Evolutionary conservation across 2,888 invertebrate genomes (phyloP).

Genomic region (Tetragonula carbonaria): DNA sequence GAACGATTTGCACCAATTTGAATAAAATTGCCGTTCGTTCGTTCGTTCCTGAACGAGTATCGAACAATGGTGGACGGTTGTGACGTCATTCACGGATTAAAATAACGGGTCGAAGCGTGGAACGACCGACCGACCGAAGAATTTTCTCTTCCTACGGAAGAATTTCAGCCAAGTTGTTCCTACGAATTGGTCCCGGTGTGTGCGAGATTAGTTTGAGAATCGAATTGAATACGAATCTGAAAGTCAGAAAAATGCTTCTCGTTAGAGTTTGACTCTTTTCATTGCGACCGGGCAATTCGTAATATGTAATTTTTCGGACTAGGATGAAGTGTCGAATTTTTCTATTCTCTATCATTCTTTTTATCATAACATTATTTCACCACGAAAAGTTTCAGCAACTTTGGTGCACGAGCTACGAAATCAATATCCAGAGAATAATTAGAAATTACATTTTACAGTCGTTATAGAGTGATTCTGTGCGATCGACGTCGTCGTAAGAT

Average conservation of each 20-base stretch:
- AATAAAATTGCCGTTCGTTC: conserved; percentile 27
- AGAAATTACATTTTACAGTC: too few relatives aligned
- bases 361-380: neutral
- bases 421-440: too few relatives aligned
- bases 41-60: neutral
- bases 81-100: neutral
- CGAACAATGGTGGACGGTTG: conserved; percentile 1
- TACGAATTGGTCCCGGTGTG: neutral
- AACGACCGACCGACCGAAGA: neutral
- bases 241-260: neutral
- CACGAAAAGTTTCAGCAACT: neutral
- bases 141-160: neutral
- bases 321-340: too few relatives aligned
- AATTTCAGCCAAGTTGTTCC: neutral
- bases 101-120: neutral
- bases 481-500: too few relatives aligned
- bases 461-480: too few relatives aligned
- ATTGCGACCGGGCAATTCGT: neutral
- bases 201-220: neutral
- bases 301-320: neutral
- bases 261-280: neutral
- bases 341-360: neutral
- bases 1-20: conserved; percentile 22
- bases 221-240: too few relatives aligned
- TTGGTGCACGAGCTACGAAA: too few relatives aligned